Base-by-base conservation (phyloP, 2,113 vertebrate species). In the Romanogobio albipinnatus region DNA sequence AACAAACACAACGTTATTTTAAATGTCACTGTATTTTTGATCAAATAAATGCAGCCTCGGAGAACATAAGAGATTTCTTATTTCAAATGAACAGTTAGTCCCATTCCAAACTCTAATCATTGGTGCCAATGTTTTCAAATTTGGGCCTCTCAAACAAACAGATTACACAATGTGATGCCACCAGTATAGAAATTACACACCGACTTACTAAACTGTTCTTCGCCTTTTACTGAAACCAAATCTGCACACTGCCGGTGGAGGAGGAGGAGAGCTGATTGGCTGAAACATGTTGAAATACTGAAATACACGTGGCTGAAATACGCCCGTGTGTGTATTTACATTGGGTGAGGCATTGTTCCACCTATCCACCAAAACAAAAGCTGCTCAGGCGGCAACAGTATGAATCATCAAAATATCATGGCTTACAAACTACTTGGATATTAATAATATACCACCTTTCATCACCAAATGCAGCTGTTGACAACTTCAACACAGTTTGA, bases 261-360 rank as follows among this genome's bases (percentile, higher is more conserved):
- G 22, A 64, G 45, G 17, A 81, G 5, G 15, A 51, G n/a, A 62
- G 58, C 8, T 29, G 4, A 79, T 29, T 81, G 78, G 17, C 45
- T 9, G 26, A 22, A 36, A 51, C 24, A 51, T 1, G 24, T 7
- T 13, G 53, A 19, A 56, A 6, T 53, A 53, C 51, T 53, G 15
- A 53, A 53, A 56, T 19, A 56, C 53, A 56, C 19, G 19, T 56
- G 53, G 53, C 53, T 56, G 53, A 56, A 56, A 56, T 56, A 56
- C 53, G 8, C 53, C 53, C 53, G 22, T 22, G 24, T 22, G 24
- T 2, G 3, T 81, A 68, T 81, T 81, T 81, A 66, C 79, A 68
- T 51, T 51, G 61, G 62, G 62, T 51, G 79, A 81, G 61, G 43
- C 26, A 51, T 51, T 53, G 79, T 68, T 51, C 79, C 24, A 81